These are phyloP conservation scores for Crypturellus undulatus DNA, from an alignment of 2,113 vertebrate species.

Conservation along the genomic window DNA sequence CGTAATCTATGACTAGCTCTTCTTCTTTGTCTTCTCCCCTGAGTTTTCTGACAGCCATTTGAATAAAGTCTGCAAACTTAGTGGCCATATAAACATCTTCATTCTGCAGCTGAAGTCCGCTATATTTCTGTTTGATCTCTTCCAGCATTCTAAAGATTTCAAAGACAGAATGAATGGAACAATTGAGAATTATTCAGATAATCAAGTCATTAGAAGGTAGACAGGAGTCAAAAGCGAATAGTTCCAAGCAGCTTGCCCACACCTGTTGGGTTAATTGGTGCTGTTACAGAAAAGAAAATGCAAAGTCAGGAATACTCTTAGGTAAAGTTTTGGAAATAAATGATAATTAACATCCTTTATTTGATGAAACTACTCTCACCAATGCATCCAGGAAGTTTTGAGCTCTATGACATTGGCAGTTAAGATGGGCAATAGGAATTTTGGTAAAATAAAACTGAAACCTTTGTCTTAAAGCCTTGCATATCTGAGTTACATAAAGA, in stretches of 20 bases:
- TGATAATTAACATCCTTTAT: not conserved
- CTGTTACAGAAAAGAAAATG: not conserved
- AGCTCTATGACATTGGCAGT: not conserved
- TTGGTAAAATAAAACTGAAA: not conserved
- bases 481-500: not conserved
- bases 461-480: not conserved
- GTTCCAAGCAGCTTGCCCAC: not conserved
- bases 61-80: slow-evolving; percentile 83
- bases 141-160: slow-evolving; percentile 80
- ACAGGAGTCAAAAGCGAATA: not conserved
- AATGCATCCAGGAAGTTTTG: not conserved
- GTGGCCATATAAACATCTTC: slow-evolving; percentile 88
- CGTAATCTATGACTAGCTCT: slow-evolving; percentile 79
- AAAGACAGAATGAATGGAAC: not conserved
- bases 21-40: slow-evolving; percentile 81
- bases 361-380: not conserved
- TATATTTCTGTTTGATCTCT: slow-evolving; percentile 83
- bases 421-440: not conserved
- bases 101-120: slow-evolving; percentile 80
- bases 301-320: not conserved
- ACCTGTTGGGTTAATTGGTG: not conserved
- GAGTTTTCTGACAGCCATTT: slow-evolving; percentile 80
- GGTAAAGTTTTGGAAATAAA: not conserved
- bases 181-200: not conserved
- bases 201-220: not conserved